Conservation (phyloP, 2,113 vertebrate genomes). For the Oenanthe oenanthe region DNA sequence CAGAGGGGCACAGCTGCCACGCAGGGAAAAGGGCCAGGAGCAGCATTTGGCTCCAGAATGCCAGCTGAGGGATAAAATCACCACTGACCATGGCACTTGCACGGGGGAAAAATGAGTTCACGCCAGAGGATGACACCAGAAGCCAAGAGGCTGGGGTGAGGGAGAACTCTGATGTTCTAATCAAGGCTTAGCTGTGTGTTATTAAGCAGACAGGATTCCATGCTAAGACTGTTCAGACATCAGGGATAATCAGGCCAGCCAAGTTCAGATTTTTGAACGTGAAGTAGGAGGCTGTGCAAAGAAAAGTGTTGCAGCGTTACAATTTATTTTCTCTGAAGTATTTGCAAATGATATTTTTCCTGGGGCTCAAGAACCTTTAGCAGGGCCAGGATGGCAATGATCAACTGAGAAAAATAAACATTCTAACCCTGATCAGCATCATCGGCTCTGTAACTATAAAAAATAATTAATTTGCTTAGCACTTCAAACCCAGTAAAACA, state of each 20-base stretch:
- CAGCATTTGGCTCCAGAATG: background rate
- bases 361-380: background rate
- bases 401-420: background rate
- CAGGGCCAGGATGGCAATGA: background rate
- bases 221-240: background rate
- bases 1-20: accelerated
- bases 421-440: background rate
- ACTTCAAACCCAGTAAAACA: background rate
- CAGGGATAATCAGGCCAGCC: background rate
- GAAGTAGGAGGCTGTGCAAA: background rate
- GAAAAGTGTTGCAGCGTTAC: background rate
- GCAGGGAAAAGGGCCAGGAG: background rate
- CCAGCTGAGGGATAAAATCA: background rate
- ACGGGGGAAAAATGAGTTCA: background rate
- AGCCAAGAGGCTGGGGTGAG: background rate
- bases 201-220: background rate
- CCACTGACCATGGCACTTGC: accelerated
- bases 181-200: background rate
- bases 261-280: background rate
- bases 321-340: background rate
- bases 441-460: background rate
- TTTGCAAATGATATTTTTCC: background rate
- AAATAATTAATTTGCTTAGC: background rate
- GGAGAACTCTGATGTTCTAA: background rate
- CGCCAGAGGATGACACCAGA: background rate